These are phyloP conservation scores for Deroplatys truncata DNA, from an alignment of 2,888 invertebrate species.

Conservation along the genomic window DNA sequence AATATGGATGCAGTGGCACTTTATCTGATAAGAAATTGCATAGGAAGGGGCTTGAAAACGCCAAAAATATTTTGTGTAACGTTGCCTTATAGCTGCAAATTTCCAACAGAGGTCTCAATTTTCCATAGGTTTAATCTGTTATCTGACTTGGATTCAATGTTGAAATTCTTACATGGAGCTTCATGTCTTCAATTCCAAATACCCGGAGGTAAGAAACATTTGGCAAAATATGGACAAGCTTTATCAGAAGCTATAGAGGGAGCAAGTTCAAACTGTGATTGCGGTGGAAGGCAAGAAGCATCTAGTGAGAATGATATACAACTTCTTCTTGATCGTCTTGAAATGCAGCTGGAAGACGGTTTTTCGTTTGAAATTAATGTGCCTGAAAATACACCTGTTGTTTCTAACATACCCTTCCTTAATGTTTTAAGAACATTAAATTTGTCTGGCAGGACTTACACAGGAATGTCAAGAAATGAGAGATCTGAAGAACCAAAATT, in stretches of 20 bases:
- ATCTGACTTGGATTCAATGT: neutral
- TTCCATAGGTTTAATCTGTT: neutral
- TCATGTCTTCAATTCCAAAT: neutral
- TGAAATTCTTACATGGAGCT: neutral
- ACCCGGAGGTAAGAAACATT: neutral
- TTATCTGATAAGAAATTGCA: neutral
- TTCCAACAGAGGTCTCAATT: neutral
- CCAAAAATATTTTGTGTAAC: neutral
- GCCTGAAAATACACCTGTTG: neutral
- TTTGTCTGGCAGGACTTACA: neutral
- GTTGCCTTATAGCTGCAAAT: neutral
- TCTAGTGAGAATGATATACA: neutral
- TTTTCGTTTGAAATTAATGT: neutral
- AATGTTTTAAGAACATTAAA: neutral
- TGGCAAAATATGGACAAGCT: neutral
- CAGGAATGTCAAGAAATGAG: neutral
- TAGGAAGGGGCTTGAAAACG: neutral
- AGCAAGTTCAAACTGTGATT: neutral
- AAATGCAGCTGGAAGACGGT: neutral
- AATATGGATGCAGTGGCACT: neutral
- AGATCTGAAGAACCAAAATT: neutral
- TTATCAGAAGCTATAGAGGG: neutral
- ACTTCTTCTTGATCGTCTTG: neutral
- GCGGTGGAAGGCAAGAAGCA: neutral
- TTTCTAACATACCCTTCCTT: neutral